These are phyloP conservation scores for Spongilla lacustris DNA, from an alignment of 37 sponge, comb jelly and placozoan species.

Conservation along the genomic window DNA sequence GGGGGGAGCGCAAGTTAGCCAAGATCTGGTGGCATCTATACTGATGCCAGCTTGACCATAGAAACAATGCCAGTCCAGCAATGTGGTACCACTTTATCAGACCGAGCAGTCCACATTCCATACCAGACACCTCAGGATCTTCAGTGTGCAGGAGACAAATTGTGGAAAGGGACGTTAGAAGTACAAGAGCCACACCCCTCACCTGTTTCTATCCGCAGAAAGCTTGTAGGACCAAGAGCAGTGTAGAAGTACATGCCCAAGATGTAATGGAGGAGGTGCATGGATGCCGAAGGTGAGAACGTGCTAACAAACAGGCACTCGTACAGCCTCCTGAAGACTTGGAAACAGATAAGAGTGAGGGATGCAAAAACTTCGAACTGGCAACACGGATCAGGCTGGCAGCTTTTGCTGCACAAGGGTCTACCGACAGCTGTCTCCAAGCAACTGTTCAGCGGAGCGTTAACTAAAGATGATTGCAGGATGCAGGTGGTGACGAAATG, in stretches of 20 bases:
- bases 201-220: constrained; percentile 19
- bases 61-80: constrained; percentile 50
- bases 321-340: constrained; percentile 62
- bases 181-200: background rate
- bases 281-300: constrained; percentile 44
- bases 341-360: constrained; percentile 49
- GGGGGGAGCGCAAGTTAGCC: constrained; percentile 49
- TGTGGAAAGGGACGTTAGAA: too few relatives aligned
- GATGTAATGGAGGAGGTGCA: constrained; percentile 70
- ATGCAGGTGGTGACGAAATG: background rate
- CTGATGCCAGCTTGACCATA: constrained; percentile 78
- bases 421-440: background rate
- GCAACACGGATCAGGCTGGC: background rate
- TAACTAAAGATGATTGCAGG: background rate
- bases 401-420: constrained; percentile 1
- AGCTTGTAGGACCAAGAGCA: constrained; percentile 35
- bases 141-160: too few relatives aligned
- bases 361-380: constrained; percentile 39
- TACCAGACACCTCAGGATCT: too few relatives aligned
- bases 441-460: background rate
- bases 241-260: constrained; percentile 75
- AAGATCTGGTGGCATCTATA: constrained; percentile 76
- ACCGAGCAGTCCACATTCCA: too few relatives aligned
- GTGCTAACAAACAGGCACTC: constrained; percentile 73
- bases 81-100: constrained; percentile 39